Evolutionary conservation across 2,113 vertebrate species (phyloP), one percentile per base, ranked within the genome.

Genomic region (Trochalopteron elliotii): DNA sequence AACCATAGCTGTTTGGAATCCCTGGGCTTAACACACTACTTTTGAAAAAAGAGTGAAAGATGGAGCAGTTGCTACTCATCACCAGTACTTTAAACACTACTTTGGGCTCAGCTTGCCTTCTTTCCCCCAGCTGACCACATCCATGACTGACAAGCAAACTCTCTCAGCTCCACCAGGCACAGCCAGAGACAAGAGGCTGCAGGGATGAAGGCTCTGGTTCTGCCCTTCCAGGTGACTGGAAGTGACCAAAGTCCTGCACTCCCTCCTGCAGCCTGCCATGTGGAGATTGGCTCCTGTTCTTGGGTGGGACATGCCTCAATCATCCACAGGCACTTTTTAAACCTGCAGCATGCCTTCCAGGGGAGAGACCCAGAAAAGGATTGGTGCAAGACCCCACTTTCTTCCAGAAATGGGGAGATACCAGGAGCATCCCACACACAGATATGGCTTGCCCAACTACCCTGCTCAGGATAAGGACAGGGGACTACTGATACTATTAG

Each of bases 301-400:
- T 12, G 15, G 39, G 10, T 0, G 0, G 33, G 18, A 80, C 65
- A 24, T 1, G 8, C 20, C 11, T 44, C 5, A 53, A 67, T 12
- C 52, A 81, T 3, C 7, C 52, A 42, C 4, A 52, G 40, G 31
- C 7, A 5, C 50, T 28, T 64, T 30, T 39, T 57, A 40, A 39
- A 40, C 30, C 35, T 4, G 1, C 44, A 87, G 49, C 52, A 37
- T 79, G 52, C 37, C 23, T 82, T 63, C 31, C 47, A 74, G 24
- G 12, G 27, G 8, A 75, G 42, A 67, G 3, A 12, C 0, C 8
- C 30, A n/a, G 35, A 49, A 18, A 8, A 6, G 35, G 23, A 55
- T 0, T 33, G 31, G 10, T n/a, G 19, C 23, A 25, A 40, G 33
- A 21, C 8, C 3, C 9, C 64, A 14, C 44, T 75, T 40, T 18